These are phyloP conservation scores for Metaphire vulgaris DNA, from an alignment of 1,140 invertebrate species.

Conservation along the genomic window DNA sequence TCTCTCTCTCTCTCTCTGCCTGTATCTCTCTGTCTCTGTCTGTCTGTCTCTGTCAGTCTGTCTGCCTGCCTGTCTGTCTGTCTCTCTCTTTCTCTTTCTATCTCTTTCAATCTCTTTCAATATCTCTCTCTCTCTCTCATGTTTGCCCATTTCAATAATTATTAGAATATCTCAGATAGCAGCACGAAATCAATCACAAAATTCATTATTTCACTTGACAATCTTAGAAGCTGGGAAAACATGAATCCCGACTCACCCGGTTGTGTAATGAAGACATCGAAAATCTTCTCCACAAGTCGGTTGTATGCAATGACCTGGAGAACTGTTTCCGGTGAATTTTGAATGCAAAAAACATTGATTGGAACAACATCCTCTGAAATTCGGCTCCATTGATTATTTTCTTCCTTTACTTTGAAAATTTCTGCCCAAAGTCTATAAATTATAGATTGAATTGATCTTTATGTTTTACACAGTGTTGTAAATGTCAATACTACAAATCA, in stretches of 20 bases:
- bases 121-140: background rate
- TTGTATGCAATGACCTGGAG: slow-evolving; percentile 98
- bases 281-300: slow-evolving; percentile 94
- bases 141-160: background rate
- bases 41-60: background rate
- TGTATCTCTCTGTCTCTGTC: background rate
- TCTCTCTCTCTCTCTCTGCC: background rate
- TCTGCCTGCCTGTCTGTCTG: background rate
- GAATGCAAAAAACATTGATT: slow-evolving; percentile 92
- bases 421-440: slow-evolving; percentile 85
- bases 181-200: background rate
- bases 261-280: slow-evolving; percentile 90
- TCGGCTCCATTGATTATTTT: slow-evolving; percentile 74
- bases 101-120: background rate
- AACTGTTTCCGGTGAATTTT: slow-evolving; percentile 88
- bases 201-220: background rate
- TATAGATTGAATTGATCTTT: slow-evolving; percentile 31
- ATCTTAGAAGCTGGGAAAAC: too few relatives aligned
- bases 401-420: slow-evolving; percentile 84
- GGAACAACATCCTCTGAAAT: slow-evolving; percentile 95
- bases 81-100: background rate
- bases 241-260: slow-evolving; percentile 64
- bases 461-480: background rate
- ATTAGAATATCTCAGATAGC: background rate
- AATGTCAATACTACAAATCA: background rate